These are phyloP conservation scores for Galerucella calmariensis DNA, from an alignment of 2,888 invertebrate genomes.

Conservation along the genomic window DNA sequence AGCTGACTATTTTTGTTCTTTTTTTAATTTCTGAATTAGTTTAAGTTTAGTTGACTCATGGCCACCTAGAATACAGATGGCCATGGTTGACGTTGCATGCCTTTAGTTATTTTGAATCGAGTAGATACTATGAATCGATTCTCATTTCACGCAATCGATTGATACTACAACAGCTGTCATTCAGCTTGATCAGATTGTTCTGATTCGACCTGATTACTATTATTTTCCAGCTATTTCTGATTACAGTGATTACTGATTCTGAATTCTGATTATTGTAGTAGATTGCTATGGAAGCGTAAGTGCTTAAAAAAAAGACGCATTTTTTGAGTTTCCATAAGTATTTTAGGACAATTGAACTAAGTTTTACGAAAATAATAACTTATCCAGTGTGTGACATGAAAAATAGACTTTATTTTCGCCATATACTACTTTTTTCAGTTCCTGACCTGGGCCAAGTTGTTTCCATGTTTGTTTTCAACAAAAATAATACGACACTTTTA, in stretches of 20 bases:
- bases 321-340: slow-evolving; percentile 9
- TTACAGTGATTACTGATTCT: not conserved
- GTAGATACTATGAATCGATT: not conserved
- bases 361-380: slow-evolving; percentile 11
- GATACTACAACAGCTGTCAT: not conserved
- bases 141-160: not conserved
- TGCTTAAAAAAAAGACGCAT: not conserved
- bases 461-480: slow-evolving; percentile 54
- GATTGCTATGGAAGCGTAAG: slow-evolving; percentile 16
- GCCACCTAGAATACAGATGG: no score
- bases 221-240: no score
- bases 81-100: no score
- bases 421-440: slow-evolving; percentile 31
- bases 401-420: slow-evolving; percentile 9
- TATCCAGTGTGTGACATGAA: slow-evolving; percentile 14
- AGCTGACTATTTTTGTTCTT: no score
- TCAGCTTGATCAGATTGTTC: not conserved
- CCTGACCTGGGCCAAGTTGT: slow-evolving; percentile 58
- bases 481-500: slow-evolving; percentile 49
- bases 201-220: slow-evolving; percentile 15
- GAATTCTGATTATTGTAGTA: slow-evolving; percentile 18
- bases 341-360: not conserved
- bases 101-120: no score
- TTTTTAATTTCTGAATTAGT: no score
- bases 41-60: no score